phyloP scores from a whole-genome alignment of 2,797 vertebrate species.

The Myotis findleyi region DNA sequence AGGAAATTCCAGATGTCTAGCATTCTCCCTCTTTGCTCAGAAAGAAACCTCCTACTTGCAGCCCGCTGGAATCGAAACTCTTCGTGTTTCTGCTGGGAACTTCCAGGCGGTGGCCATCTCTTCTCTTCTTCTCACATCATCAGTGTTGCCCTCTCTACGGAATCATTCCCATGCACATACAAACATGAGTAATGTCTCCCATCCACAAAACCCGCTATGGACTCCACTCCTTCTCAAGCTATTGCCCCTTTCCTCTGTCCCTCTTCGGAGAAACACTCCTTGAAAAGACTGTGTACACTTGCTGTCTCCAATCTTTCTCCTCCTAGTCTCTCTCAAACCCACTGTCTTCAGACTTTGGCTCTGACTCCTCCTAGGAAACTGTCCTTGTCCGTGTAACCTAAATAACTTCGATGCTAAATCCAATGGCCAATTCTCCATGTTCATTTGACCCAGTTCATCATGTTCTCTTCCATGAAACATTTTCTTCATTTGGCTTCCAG shows the following conservation, averaged over 20 bases:
- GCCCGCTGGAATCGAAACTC: slow-evolving; percentile 27
- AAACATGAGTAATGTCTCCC: background rate
- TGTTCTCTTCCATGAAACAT: background rate
- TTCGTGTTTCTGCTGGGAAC: slow-evolving; percentile 12
- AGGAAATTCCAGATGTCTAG: slow-evolving; percentile 80
- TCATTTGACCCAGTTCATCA: background rate
- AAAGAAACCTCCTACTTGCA: slow-evolving; percentile 60
- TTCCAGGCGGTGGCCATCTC: background rate
- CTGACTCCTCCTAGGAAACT: background rate
- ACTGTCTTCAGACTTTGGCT: background rate
- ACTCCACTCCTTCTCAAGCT: background rate
- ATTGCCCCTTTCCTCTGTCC: background rate
- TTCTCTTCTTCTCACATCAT: background rate
- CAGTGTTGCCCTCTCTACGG: background rate
- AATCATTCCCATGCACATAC: background rate
- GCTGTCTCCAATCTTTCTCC: background rate
- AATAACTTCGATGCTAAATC: background rate
- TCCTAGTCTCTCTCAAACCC: background rate
- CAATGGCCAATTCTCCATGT: background rate
- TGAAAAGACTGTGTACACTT: background rate
- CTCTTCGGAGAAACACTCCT: background rate
- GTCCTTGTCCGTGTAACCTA: background rate
- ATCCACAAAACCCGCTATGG: background rate
- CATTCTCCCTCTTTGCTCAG: slow-evolving; percentile 53
- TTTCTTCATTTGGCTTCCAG: slow-evolving; percentile 33